These are phyloP conservation scores for Pseudomyrmex dendroicus DNA, from an alignment of 1,140 invertebrate genomes.

Conservation along the genomic window DNA sequence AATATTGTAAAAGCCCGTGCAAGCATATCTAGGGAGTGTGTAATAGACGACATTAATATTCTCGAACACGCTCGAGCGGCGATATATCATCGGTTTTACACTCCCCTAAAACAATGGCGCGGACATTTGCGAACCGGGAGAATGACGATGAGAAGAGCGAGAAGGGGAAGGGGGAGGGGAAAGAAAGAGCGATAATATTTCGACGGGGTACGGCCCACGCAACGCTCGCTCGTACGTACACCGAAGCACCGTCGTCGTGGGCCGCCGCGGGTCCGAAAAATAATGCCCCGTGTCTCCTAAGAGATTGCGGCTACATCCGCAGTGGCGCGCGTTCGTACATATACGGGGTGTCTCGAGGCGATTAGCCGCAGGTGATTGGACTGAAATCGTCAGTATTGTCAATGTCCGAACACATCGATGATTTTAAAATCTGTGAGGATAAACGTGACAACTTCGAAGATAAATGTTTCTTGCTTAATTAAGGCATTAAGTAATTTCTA, in stretches of 20 bases:
- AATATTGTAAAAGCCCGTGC: constrained; percentile 40
- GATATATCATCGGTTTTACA: constrained; percentile 74
- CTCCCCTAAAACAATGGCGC: constrained; percentile 74
- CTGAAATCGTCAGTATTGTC: too few species aligned
- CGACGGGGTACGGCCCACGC: constrained; percentile 70
- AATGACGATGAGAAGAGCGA: neutral
- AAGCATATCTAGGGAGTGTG: constrained; percentile 54
- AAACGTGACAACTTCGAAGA: too few species aligned
- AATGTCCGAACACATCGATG: too few species aligned
- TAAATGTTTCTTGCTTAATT: too few species aligned
- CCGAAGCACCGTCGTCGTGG: constrained; percentile 47
- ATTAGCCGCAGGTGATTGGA: constrained; percentile 3
- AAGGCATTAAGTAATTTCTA: too few species aligned
- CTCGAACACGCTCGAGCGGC: constrained; percentile 63
- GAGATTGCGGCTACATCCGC: constrained; percentile 69
- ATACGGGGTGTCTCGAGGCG: constrained; percentile 60
- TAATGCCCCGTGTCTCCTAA: constrained; percentile 70
- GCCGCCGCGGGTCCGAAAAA: constrained; percentile 63
- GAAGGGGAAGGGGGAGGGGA: neutral
- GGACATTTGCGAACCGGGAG: constrained; percentile 31
- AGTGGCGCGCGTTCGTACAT: constrained; percentile 12
- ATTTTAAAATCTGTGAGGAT: too few species aligned
- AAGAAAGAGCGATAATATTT: constrained; percentile 70
- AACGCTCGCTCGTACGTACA: constrained; percentile 1
- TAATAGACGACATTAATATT: constrained; percentile 74